Conservation (phyloP, 2,797 vertebrate genomes). For the Danio aesculapii region DNA sequence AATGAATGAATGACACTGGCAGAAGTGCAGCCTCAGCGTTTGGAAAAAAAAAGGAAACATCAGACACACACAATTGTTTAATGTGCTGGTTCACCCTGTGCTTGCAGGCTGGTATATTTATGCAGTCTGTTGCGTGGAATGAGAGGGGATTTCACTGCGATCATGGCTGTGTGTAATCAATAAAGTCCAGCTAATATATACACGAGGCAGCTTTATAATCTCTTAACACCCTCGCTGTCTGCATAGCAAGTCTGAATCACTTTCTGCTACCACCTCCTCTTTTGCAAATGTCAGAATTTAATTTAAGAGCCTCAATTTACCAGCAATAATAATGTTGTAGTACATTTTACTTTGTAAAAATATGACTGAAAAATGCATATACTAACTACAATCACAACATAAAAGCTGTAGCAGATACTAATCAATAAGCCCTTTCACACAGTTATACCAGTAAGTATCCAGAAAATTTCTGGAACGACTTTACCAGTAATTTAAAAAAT, state of each 20-base stretch:
- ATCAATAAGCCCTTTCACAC: too few relatives aligned
- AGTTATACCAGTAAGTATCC: too few relatives aligned
- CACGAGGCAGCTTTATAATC: background rate
- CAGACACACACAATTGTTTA: conserved; percentile 17
- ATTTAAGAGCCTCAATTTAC: background rate
- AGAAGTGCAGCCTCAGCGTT: conserved; percentile 26
- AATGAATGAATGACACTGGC: background rate
- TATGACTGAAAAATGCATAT: background rate
- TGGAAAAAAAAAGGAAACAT: conserved; percentile 24
- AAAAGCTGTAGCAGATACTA: background rate
- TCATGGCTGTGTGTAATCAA: conserved; percentile 1
- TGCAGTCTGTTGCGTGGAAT: background rate
- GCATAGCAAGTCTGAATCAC: background rate
- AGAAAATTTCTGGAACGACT: too few relatives aligned
- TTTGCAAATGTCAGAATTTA: background rate
- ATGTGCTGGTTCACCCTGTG: background rate
- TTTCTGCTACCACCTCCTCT: background rate
- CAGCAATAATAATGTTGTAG: background rate
- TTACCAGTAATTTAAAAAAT: too few relatives aligned
- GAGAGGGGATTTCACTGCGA: background rate
- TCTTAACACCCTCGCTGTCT: background rate
- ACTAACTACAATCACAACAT: background rate
- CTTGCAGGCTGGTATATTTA: conserved; percentile 13
- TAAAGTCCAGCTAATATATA: conserved; percentile 1
- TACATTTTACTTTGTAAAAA: background rate